A percentile compares a stretch with the other conserved stretches of the same genome.
Evolutionary conservation across 2,113 vertebrate genomes (phyloP).

Genomic region (Numenius arquata): DNA sequence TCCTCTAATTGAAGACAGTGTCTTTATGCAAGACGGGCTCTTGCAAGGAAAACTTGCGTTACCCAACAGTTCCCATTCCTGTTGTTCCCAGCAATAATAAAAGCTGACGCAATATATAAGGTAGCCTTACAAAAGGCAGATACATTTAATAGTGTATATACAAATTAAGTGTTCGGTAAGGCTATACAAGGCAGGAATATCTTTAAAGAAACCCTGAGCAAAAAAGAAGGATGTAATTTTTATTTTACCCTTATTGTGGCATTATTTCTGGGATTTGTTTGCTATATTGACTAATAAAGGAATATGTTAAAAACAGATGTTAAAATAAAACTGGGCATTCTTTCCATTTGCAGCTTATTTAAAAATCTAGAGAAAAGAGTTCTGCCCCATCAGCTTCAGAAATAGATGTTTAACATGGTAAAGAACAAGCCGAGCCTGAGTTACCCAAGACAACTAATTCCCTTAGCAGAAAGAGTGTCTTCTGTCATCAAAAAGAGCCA

Average conservation of each 20-base stretch:
- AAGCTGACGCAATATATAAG: background rate
- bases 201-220: conserved; percentile 43
- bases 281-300: background rate
- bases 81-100: background rate
- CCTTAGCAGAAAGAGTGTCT: conserved; percentile 45
- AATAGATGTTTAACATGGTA: conserved; percentile 41
- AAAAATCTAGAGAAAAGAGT: background rate
- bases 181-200: conserved; percentile 17
- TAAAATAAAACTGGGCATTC: background rate
- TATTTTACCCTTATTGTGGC: conserved; percentile 11
- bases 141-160: conserved; percentile 56
- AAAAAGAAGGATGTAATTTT: conserved; percentile 12
- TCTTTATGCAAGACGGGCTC: background rate
- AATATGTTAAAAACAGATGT: conserved; percentile 40
- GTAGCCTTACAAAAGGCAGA: conserved; percentile 56
- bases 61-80: background rate
- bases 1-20: background rate
- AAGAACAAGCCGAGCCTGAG: conserved; percentile 46
- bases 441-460: conserved; percentile 50
- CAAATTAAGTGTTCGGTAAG: conserved; percentile 2
- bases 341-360: conserved; percentile 22
- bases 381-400: conserved; percentile 30
- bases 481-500: conserved; percentile 37
- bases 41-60: background rate
- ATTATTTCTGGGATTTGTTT: conserved; percentile 10